Percentiles rank a stretch among this genome's conserved stretches.
Conservation (phyloP, 2,797 vertebrate genomes). For the Hylomyscus alleni region DNA sequence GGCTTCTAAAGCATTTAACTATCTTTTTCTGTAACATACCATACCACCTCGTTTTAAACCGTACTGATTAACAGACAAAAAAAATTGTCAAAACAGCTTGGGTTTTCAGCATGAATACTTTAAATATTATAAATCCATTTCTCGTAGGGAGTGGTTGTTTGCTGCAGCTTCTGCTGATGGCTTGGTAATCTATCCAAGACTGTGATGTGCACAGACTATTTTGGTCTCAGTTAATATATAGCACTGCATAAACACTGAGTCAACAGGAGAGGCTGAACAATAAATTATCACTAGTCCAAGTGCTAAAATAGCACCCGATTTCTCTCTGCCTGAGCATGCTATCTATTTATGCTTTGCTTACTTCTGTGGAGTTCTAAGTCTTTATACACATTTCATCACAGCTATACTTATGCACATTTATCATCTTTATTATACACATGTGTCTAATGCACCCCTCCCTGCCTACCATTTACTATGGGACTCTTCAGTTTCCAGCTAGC, state of each 20-base stretch:
- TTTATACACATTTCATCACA: conserved; percentile 75
- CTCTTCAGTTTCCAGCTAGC: conserved; percentile 44
- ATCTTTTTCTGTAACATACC: not conserved
- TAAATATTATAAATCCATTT: conserved; percentile 65
- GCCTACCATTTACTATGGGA: conserved; percentile 23
- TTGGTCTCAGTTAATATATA: conserved; percentile 75
- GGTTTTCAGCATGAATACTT: conserved; percentile 65
- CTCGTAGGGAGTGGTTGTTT: conserved; percentile 28
- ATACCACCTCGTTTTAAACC: not conserved
- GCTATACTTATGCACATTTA: conserved; percentile 47
- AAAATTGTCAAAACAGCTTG: conserved; percentile 63
- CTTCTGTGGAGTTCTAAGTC: conserved; percentile 74
- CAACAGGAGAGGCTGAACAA: conserved; percentile 68
- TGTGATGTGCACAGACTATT: conserved; percentile 73
- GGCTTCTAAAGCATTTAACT: not conserved
- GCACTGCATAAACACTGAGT: conserved; percentile 78
- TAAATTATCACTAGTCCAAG: conserved; percentile 80
- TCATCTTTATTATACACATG: conserved; percentile 63
- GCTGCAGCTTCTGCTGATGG: conserved; percentile 66
- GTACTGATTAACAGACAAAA: conserved; percentile 21
- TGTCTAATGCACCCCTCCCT: conserved; percentile 9
- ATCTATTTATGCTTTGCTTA: conserved; percentile 81
- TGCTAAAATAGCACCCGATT: conserved; percentile 81
- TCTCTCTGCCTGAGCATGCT: conserved; percentile 74
- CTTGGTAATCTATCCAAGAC: conserved; percentile 66